Base-by-base conservation (phyloP, 1,140 invertebrate genomes). In the Ganaspis sp. region DNA sequence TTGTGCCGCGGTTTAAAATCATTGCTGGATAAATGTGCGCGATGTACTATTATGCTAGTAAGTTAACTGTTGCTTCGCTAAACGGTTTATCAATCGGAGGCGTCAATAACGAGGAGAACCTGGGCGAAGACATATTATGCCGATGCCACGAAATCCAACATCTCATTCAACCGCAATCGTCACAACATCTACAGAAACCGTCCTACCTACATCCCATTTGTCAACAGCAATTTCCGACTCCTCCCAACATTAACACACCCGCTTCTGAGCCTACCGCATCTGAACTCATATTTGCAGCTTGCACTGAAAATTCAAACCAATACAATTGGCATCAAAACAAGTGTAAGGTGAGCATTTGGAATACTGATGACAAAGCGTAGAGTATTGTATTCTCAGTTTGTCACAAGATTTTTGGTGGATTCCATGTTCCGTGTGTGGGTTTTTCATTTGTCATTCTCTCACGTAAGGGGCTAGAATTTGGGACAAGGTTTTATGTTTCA, bases 11-110 rank as follows among this genome's bases (percentile, higher is more conserved):
- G 88, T 89, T 89, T 89, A 89, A 88, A 90, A 87, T 86, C 89
- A 82, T 87, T 87, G 80, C 83, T 85, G 86, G 86, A 90, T 91
- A 89, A 90, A 91, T 91, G 90, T 91, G 90, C 89, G 90, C 90
- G 86, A 91, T 91, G 90, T 91, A 91, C 88, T 91, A 88, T 86
- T 91, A 91, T 81, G 90, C 90, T 85, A 91, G 89, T 88, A 91
- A 90, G 90, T 89, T 91, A 89, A 91, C 90, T 91, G 90, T 89
- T 86, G 90, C 90, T 84, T 90, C 90, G 81, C 86, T 91, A 87
- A 91, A 87, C 87, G 89, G 89, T 9, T 88, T 85, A 83, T 84
- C 82, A 72, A 85, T 85, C 15, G 81, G 83, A 8, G 81, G 80
- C 19, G 82, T 82, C 11, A 74, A 80, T 15, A 75, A 75, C n/a